phyloP scores from a whole-genome alignment of 2,888 invertebrate genomes.

The Hypena proboscidalis region DNA sequence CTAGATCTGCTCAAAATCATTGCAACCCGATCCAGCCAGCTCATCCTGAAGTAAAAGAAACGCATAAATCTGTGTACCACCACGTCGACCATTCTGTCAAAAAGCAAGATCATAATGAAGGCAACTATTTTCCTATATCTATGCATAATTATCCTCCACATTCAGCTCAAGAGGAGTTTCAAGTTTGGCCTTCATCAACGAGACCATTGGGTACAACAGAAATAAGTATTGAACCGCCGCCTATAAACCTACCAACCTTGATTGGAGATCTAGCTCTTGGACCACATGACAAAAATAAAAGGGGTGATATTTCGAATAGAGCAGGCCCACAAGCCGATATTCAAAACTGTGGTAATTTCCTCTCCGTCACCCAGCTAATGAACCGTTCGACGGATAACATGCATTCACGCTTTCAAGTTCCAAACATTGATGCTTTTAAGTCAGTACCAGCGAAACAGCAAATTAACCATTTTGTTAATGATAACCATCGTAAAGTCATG shows the following conservation, averaged over 20 bases:
- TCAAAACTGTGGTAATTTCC: conserved; percentile 76
- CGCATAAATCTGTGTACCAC: conserved; percentile 59
- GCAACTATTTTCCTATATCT: conserved; percentile 74
- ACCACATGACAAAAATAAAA: conserved; percentile 78
- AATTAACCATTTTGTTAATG: conserved; percentile 58
- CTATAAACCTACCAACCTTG: conserved; percentile 77
- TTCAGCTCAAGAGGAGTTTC: conserved; percentile 71
- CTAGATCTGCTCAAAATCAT: conserved; percentile 70
- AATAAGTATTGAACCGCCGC: conserved; percentile 80
- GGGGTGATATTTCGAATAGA: conserved; percentile 59
- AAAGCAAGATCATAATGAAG: conserved; percentile 68
- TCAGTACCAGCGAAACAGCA: conserved; percentile 61
- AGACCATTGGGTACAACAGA: conserved; percentile 77
- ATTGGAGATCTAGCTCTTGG: conserved; percentile 79
- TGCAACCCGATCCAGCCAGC: conserved; percentile 51
- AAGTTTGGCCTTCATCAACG: conserved; percentile 75
- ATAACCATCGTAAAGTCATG: conserved; percentile 63
- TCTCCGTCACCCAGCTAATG: conserved; percentile 80
- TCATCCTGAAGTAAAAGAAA: conserved; percentile 62
- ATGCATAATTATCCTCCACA: conserved; percentile 75
- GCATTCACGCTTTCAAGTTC: conserved; percentile 63
- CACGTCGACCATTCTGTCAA: conserved; percentile 60
- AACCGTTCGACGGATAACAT: conserved; percentile 74
- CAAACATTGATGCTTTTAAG: conserved; percentile 61
- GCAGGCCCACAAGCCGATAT: conserved; percentile 60